These are phyloP conservation scores for Cherax quadricarinatus DNA, from an alignment of 1,140 invertebrate genomes.

Conservation along the genomic window DNA sequence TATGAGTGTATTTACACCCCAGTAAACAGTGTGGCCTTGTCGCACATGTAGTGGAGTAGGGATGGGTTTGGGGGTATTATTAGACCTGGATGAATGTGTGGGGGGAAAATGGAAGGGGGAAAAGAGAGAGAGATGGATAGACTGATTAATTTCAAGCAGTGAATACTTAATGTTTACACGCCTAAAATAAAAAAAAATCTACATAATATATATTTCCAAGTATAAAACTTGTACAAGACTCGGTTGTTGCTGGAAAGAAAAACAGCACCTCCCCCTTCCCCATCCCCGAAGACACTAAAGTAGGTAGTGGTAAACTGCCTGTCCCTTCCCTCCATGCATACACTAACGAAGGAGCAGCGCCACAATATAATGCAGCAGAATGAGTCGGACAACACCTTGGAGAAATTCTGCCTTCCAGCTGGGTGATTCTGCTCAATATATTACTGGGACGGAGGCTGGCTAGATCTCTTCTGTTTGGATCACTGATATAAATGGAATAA, in stretches of 20 bases:
- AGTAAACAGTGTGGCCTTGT: slow-evolving; percentile 1
- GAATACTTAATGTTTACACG: no score
- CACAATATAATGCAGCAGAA: background rate
- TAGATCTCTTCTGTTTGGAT: background rate
- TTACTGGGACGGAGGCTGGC: background rate
- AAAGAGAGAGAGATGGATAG: background rate
- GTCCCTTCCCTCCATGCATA: no score
- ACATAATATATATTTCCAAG: no score
- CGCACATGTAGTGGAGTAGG: background rate
- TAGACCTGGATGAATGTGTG: background rate
- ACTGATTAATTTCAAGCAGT: no score
- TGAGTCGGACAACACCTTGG: background rate
- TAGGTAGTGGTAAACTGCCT: no score
- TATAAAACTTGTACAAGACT: no score
- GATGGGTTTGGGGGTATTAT: background rate
- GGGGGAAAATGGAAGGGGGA: background rate
- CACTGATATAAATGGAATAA: background rate
- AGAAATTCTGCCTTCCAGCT: background rate
- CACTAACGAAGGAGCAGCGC: no score
- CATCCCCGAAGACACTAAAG: no score
- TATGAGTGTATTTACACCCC: slow-evolving; percentile 14
- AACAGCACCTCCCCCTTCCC: no score
- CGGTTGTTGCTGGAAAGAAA: no score
- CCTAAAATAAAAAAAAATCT: no score
- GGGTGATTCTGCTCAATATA: background rate